These are phyloP conservation scores for Zaprionus nigranus DNA, from an alignment of 1,140 invertebrate species.

Conservation along the genomic window DNA sequence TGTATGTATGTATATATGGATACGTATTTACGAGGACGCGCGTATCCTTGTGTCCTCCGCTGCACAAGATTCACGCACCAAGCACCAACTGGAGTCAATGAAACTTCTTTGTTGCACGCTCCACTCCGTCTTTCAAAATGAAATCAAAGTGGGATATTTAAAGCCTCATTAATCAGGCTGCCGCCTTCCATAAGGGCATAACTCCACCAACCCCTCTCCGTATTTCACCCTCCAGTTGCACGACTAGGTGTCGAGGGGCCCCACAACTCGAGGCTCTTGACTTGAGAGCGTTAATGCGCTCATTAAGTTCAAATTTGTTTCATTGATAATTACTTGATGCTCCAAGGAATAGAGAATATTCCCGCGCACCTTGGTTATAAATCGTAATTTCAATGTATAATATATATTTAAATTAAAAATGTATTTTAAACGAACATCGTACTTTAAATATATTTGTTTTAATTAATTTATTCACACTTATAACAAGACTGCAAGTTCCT, in stretches of 20 bases:
- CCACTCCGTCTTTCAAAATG: slow-evolving; percentile 70
- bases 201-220: slow-evolving; percentile 9
- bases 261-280: slow-evolving; percentile 18
- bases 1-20: neutral
- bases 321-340: slow-evolving; percentile 70
- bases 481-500: neutral
- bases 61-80: slow-evolving; percentile 18
- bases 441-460: neutral
- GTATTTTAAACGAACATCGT: neutral
- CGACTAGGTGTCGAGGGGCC: slow-evolving; percentile 32
- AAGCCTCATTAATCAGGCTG: slow-evolving; percentile 82
- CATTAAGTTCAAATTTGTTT: slow-evolving; percentile 78
- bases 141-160: slow-evolving; percentile 84
- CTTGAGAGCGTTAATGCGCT: slow-evolving; percentile 63
- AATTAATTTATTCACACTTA: neutral
- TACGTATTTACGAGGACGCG: slow-evolving; percentile 56
- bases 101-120: slow-evolving; percentile 79
- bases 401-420: neutral
- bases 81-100: slow-evolving; percentile 70
- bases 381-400: neutral
- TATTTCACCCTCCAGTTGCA: neutral
- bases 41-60: slow-evolving; percentile 28
- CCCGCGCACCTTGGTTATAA: neutral
- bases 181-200: slow-evolving; percentile 39
- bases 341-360: slow-evolving; percentile 9